These are phyloP conservation scores for Cryptoblepharus egeriae DNA, from an alignment of 2,797 vertebrate species.

Conservation along the genomic window DNA sequence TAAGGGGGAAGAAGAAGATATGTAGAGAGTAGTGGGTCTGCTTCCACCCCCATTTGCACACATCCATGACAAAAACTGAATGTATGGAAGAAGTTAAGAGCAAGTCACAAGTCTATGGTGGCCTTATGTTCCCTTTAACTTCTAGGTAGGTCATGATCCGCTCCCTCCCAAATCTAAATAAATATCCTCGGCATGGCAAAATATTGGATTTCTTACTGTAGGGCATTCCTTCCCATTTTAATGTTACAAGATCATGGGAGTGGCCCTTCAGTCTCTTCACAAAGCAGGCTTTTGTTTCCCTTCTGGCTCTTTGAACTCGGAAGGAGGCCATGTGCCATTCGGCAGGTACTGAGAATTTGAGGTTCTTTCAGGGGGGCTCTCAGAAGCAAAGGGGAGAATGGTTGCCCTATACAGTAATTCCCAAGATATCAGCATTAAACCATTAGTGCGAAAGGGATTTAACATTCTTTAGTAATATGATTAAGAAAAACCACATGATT, in stretches of 20 bases:
- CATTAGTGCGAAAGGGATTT: neutral
- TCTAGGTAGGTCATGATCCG: neutral
- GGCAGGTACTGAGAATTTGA: neutral
- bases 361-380: neutral
- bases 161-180: neutral
- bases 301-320: neutral
- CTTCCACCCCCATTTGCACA: too few species aligned
- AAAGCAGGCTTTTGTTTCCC: neutral
- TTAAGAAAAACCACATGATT: neutral
- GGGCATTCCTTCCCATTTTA: neutral
- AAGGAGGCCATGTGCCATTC: neutral
- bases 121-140: neutral
- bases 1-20: too few species aligned
- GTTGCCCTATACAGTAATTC: neutral
- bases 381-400: neutral
- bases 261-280: neutral
- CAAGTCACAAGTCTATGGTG: too few species aligned
- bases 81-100: too few species aligned
- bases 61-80: too few species aligned
- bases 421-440: accelerated
- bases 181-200: neutral
- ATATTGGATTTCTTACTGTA: neutral
- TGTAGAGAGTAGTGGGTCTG: too few species aligned
- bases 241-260: accelerated
- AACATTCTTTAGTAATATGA: slow-evolving; percentile 24